Evolutionary conservation across 2,888 invertebrate species (phyloP).

Genomic region (Empis stercorea): DNA sequence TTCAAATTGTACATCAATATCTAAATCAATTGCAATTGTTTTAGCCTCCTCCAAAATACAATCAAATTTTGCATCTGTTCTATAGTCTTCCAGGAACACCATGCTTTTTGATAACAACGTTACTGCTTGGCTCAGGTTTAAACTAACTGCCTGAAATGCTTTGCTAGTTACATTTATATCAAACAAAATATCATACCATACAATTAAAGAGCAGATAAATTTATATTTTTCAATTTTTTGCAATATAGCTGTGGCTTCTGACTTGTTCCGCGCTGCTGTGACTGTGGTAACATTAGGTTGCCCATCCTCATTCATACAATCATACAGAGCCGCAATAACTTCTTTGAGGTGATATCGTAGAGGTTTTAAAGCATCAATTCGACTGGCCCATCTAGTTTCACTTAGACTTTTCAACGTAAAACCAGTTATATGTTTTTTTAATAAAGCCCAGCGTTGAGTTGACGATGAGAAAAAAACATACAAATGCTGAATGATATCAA

Average conservation of each 20-base stretch:
- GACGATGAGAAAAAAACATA: slow-evolving; percentile 4
- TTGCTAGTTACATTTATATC: too few relatives aligned
- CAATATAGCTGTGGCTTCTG: neutral
- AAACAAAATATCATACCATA: too few relatives aligned
- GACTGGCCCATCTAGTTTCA: slow-evolving; percentile 2
- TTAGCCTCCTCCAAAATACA: too few relatives aligned
- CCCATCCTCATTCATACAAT: neutral
- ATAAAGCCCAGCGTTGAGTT: slow-evolving; percentile 2
- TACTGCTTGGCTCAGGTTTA: too few relatives aligned
- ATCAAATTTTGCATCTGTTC: too few relatives aligned
- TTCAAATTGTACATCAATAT: too few relatives aligned
- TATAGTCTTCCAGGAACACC: too few relatives aligned
- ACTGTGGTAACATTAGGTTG: slow-evolving; percentile 1
- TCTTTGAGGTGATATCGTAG: slow-evolving; percentile 4
- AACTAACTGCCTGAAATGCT: too few relatives aligned
- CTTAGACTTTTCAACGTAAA: neutral
- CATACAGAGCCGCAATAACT: slow-evolving; percentile 3
- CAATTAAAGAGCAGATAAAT: too few relatives aligned
- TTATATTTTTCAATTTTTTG: slow-evolving; percentile 1
- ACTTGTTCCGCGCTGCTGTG: neutral
- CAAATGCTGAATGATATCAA: slow-evolving; percentile 1
- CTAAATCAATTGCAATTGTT: too few relatives aligned
- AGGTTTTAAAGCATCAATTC: slow-evolving; percentile 1
- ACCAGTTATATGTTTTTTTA: slow-evolving; percentile 1
- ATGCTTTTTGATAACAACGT: too few relatives aligned